These are phyloP conservation scores for Tenthredo notha DNA, from an alignment of 2,888 invertebrate species.

Conservation along the genomic window DNA sequence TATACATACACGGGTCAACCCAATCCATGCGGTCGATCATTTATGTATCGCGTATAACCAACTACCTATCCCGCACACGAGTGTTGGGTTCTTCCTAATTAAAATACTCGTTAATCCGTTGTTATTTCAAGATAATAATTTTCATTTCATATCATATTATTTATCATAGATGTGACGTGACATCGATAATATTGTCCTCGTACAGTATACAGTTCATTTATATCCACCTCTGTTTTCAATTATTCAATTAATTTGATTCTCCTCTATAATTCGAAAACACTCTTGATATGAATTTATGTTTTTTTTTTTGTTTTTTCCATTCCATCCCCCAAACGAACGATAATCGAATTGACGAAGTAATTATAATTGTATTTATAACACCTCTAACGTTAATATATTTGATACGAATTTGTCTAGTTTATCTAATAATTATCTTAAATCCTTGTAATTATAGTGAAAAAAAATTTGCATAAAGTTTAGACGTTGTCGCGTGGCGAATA, in stretches of 20 bases:
- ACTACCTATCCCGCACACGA: neutral
- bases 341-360: neutral
- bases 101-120: constrained; percentile 12
- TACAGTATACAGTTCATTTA: neutral
- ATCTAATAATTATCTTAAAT: neutral
- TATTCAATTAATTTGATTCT: neutral
- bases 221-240: neutral
- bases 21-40: constrained; percentile 21
- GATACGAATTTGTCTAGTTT: neutral
- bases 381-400: neutral
- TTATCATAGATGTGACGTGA: neutral
- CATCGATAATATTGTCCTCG: neutral
- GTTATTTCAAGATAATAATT: neutral
- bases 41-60: neutral
- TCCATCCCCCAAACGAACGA: neutral
- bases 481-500: constrained; percentile 8
- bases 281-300: neutral
- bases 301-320: neutral
- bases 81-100: neutral
- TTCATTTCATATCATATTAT: neutral
- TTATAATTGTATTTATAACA: neutral
- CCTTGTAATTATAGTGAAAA: no score
- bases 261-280: neutral
- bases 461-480: neutral
- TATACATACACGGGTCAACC: neutral